Conservation (phyloP, 2,113 vertebrate genomes). For the Pluvianellus socialis region DNA sequence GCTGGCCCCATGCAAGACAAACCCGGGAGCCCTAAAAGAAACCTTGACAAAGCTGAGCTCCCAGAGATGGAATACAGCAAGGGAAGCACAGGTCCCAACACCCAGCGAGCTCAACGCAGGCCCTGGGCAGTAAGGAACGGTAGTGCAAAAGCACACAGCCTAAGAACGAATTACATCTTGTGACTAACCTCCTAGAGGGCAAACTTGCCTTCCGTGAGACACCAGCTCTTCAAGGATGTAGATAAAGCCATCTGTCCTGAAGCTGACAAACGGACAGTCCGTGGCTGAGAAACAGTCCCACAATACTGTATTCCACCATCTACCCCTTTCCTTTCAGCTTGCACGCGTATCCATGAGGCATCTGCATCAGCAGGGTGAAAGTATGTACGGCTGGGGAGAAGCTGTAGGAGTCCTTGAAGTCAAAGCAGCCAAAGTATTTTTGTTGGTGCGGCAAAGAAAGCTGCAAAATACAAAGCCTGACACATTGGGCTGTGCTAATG, state of each 20-base stretch:
- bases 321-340: neutral
- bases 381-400: neutral
- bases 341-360: neutral
- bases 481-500: neutral
- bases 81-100: neutral
- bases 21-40: neutral
- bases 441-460: neutral
- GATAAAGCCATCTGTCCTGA: neutral
- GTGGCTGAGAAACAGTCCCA: neutral
- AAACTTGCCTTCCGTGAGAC: neutral
- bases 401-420: neutral
- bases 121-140: neutral
- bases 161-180: neutral
- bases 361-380: neutral
- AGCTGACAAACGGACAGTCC: neutral
- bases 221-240: neutral
- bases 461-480: neutral
- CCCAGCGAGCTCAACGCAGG: rapidly evolving
- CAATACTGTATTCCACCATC: rapidly evolving
- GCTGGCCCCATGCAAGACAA: neutral
- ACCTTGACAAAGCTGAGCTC: neutral
- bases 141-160: neutral
- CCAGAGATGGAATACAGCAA: neutral
- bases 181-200: neutral
- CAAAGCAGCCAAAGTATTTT: neutral